Evolutionary conservation across 2,113 vertebrate species (phyloP), one percentile per base, ranked within the genome.

Genomic region (Lipophrys pholis): DNA sequence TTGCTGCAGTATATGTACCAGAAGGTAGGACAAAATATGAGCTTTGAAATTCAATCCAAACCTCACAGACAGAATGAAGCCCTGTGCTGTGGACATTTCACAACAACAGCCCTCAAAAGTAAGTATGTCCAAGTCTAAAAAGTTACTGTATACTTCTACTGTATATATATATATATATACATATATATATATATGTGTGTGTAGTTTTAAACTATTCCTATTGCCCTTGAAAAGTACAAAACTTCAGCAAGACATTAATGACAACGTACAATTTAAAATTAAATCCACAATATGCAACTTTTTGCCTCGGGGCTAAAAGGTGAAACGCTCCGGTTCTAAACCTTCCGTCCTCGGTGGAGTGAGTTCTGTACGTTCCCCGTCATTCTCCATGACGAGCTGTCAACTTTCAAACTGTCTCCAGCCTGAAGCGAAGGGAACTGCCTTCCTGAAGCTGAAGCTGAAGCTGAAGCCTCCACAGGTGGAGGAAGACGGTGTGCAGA

Each of bases 381-480:
- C 64, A 75, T 61, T 81, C 46, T 81, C n/a, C 12, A 6, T 70
- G 71, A 76, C 73, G 48, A 82, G 61, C 36, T 85, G 68, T 76
- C 51, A 21, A 55, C 50, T 67, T 81, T 42, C 56, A 75, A 63
- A 78, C 16, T 36, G 14, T 16, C 49, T 60, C 35, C 50, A 49
- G 73, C 39, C 49, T 58, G 21, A 48, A 61, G 73, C 46, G 3
- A 38, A 42, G 16, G 46, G 53, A 49, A 68, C 62, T 55, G 56
- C 36, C 45, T 52, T 12, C 50, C 17, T 51, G 54, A 52, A 50
- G 35, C n/a, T n/a, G n/a, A n/a, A n/a, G n/a, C n/a, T n/a, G n/a
- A n/a, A n/a, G n/a, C n/a, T n/a, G n/a, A n/a, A n/a, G n/a, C 52
- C 57, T 69, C 39, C 53, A 69, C 59, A 43, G 54, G 39, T 15